Conservation (phyloP, 2,797 vertebrate genomes). For the Phyllotis vaccarum region DNA sequence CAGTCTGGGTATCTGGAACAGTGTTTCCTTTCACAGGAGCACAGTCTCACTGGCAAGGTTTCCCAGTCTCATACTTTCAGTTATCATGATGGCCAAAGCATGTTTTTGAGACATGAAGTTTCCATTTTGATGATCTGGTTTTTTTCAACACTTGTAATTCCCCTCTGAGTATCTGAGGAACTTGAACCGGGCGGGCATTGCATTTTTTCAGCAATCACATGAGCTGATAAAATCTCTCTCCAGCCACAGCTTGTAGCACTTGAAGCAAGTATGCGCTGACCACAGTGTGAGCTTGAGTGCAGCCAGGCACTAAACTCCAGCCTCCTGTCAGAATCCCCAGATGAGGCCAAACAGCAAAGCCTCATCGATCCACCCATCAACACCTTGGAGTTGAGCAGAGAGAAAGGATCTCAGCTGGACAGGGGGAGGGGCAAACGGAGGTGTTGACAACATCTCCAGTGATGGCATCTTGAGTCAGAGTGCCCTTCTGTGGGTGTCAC, state of each 20-base stretch:
- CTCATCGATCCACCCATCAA: background rate
- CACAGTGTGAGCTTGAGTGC: background rate
- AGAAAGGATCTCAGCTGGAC: constrained; percentile 1
- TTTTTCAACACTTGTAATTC: constrained; percentile 20
- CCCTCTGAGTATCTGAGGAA: background rate
- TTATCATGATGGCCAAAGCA: background rate
- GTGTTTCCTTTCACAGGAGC: background rate
- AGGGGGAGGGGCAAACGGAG: background rate
- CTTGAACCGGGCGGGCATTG: background rate
- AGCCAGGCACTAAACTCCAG: background rate
- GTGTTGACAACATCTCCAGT: background rate
- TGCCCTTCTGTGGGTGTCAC: background rate
- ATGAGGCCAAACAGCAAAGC: background rate
- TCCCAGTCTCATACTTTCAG: background rate
- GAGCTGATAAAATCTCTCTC: background rate
- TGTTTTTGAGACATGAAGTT: background rate
- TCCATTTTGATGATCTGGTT: background rate
- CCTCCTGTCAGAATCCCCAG: background rate
- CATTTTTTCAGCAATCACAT: background rate
- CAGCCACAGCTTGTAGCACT: background rate
- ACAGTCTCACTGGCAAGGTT: background rate
- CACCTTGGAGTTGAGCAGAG: background rate
- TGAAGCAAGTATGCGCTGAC: background rate
- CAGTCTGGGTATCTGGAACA: background rate
- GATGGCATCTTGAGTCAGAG: background rate